Evolutionary conservation across 2,113 vertebrate genomes (phyloP).

Genomic region (Benthochromis sp.): DNA sequence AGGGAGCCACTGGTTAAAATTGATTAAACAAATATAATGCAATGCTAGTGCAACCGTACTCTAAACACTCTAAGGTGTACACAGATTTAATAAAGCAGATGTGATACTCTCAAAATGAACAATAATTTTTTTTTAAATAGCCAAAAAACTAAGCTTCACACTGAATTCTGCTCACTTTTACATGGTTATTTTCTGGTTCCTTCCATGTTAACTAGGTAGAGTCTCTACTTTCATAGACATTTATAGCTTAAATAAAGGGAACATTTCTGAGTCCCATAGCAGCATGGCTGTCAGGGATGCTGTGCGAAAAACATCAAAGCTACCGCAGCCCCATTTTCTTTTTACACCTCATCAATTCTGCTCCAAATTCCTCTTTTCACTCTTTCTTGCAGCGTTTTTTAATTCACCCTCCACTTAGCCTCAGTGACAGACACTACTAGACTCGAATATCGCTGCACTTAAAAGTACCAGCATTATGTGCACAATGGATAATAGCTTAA

Average conservation of each 20-base stretch:
- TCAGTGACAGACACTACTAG: conserved; percentile 28
- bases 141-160: not conserved
- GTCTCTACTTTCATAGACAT: not conserved
- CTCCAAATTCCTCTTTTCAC: conserved; percentile 40
- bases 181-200: conserved; percentile 6
- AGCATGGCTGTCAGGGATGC: conserved; percentile 42
- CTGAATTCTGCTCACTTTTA: not conserved
- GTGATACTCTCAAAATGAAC: not conserved
- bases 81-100: not conserved
- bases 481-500: not conserved
- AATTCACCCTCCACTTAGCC: conserved; percentile 31
- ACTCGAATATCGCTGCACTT: conserved; percentile 5
- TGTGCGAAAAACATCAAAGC: conserved; percentile 56
- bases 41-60: not conserved
- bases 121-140: fast-evolving
- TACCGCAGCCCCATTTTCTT: conserved; percentile 36
- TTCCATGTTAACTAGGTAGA: not conserved
- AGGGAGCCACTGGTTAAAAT: not conserved
- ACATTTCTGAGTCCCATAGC: conserved; percentile 16
- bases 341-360: conserved; percentile 59
- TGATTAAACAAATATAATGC: not conserved
- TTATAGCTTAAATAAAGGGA: conserved; percentile 34
- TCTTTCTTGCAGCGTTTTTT: conserved; percentile 20
- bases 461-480: not conserved
- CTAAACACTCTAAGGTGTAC: not conserved